A percentile compares a stretch with the other conserved stretches of the same genome.
Evolutionary conservation across 2,797 vertebrate species (phyloP).

Genomic region (Falco peregrinus): DNA sequence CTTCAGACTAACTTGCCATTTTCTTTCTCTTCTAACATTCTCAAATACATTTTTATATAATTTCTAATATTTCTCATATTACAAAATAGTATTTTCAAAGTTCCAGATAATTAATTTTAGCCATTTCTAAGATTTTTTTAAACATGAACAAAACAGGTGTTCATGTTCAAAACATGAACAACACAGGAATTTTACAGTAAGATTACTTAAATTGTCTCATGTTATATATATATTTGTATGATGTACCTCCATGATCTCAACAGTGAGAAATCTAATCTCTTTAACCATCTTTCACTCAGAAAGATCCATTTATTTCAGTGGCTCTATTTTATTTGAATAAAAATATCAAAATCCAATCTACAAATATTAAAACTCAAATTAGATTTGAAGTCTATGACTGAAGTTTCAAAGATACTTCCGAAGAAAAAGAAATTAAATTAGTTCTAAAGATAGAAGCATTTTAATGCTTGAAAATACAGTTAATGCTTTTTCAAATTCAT

Average conservation of each 20-base stretch:
- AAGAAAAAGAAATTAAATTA: conserved; percentile 17
- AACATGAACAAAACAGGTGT: not conserved
- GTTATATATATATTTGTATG: not conserved
- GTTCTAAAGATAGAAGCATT: conserved; percentile 29
- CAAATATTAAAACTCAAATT: conserved; percentile 37
- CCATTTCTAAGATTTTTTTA: not conserved
- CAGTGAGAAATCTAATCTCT: not conserved
- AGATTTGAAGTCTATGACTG: conserved; percentile 33
- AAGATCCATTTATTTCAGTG: not conserved
- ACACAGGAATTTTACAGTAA: not conserved
- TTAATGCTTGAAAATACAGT: conserved; percentile 18
- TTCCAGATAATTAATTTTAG: not conserved
- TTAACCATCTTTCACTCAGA: not conserved
- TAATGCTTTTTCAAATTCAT: not conserved
- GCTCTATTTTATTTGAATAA: conserved; percentile 17
- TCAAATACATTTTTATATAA: not conserved
- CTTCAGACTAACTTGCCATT: not conserved
- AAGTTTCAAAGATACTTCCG: conserved; percentile 43
- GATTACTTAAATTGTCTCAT: not conserved
- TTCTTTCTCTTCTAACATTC: not conserved
- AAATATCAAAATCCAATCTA: conserved; percentile 19
- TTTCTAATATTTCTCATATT: not conserved
- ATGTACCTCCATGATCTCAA: not conserved
- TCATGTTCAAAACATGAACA: not conserved
- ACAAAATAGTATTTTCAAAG: not conserved